Base-by-base conservation (phyloP, 2,797 vertebrate genomes). In the Chelon auratus region DNA sequence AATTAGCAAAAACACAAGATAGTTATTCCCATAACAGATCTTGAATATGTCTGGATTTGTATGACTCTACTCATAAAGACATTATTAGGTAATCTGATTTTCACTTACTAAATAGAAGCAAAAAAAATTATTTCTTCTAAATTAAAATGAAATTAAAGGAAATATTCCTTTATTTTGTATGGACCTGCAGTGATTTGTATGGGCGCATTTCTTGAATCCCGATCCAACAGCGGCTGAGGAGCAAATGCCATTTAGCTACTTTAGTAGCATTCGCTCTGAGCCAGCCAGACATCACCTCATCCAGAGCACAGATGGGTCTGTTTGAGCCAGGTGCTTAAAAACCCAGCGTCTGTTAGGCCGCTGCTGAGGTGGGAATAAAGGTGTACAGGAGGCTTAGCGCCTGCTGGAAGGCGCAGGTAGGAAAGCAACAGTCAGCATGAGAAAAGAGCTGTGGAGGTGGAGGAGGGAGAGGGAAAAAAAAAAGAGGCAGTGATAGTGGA, bases 291-390 rank as follows among this genome's bases (percentile, higher is more conserved):
- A 75, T 72, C 78, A 63, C 85, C 84, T 90, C 83, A 81, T 80
- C 83, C 84, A 63, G 55, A 71, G 81, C 83, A 74, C 82, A 87
- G 81, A 87, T 83, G 82, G 87, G 74, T 78, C 79, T 76, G 75
- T 85, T 85, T 68, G 81, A 86, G 80, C 78, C 89, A 89, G 88
- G 84, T 91, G 87, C 80, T 78, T 75, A 72, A 57, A 83, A 81
- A 67, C 65, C 81, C 64, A 55, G 72, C 76, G 69, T 81, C 80
- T 86, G 79, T 71, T 80, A 62, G 73, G 52, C 79, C 50, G 61
- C 66, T 47, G 66, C 65, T 48, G 62, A 75, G 65, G 76, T 80
- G 82, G 83, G 88, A 88, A 82, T 83, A 78, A 73, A 78, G 64
- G 72, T 69, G 80, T 53, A 26, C 68, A 60, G 80, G 77, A 77